phyloP scores from a whole-genome alignment of 2,888 invertebrate genomes.

The Dysmachus trigonus region DNA sequence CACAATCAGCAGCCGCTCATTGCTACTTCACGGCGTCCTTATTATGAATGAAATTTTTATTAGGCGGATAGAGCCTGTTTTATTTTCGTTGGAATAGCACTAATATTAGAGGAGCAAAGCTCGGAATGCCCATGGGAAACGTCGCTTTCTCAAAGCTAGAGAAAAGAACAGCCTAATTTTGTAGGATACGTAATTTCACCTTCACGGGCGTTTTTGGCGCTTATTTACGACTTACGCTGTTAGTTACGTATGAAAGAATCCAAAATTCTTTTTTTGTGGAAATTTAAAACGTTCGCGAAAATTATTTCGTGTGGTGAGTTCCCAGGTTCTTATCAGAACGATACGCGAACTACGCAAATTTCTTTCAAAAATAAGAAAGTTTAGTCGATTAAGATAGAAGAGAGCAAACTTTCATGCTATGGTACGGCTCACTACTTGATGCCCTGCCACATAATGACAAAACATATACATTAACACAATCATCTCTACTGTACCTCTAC shows the following conservation, averaged over 20 bases:
- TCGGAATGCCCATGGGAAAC: not conserved
- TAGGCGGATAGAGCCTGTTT: not conserved
- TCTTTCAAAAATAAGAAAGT: not conserved
- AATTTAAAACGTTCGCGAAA: not conserved
- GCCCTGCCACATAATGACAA: no score
- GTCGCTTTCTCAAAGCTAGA: not conserved
- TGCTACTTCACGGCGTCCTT: not conserved
- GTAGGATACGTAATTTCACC: not conserved
- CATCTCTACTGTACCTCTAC: no score
- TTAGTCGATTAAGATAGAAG: no score
- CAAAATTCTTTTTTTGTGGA: not conserved
- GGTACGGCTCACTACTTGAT: no score
- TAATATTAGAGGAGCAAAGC: not conserved
- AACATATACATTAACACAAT: no score
- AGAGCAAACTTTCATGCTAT: no score
- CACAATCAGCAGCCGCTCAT: not conserved
- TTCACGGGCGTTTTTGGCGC: not conserved
- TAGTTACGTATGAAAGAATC: not conserved
- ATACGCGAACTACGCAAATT: not conserved
- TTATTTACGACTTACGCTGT: not conserved
- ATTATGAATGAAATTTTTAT: not conserved
- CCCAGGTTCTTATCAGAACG: not conserved
- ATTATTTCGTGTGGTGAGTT: not conserved
- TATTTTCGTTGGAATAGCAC: not conserved
- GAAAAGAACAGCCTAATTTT: not conserved